Percentiles rank a stretch among this genome's conserved stretches.
Evolutionary conservation across 1,140 invertebrate species (phyloP).

Genomic region (Diorhabda carinulata): DNA sequence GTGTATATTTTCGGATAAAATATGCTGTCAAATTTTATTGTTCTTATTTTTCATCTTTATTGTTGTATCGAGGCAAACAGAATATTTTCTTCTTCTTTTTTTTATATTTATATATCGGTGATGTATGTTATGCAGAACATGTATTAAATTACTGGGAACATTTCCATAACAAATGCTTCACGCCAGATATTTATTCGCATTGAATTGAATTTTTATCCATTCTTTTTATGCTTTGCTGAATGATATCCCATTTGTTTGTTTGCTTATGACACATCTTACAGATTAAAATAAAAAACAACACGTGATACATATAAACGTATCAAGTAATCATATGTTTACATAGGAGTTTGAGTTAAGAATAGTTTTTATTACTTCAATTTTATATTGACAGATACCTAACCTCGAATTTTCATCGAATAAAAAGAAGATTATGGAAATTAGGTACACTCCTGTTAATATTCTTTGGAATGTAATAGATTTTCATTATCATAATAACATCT

Average conservation of each 20-base stretch:
- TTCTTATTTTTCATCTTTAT: conserved; percentile 37
- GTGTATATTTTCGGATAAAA: conserved; percentile 31
- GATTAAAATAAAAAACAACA: background rate
- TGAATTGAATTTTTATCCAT: conserved; percentile 18
- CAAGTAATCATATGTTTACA: no score
- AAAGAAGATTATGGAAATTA: no score
- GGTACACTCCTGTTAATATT: no score
- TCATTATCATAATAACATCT: no score
- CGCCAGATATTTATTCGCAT: conserved; percentile 13
- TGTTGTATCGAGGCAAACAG: conserved; percentile 24
- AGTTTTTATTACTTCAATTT: no score
- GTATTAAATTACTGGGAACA: conserved; percentile 22
- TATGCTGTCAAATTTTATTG: conserved; percentile 38
- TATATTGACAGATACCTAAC: no score
- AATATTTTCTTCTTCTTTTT: conserved; percentile 14
- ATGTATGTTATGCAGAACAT: conserved; percentile 25
- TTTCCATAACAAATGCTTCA: conserved; percentile 23
- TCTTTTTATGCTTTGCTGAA: conserved; percentile 5
- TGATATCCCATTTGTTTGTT: conserved; percentile 6
- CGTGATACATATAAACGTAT: no score
- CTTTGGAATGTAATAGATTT: no score
- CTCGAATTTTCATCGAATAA: no score
- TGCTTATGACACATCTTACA: background rate
- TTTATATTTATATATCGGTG: background rate
- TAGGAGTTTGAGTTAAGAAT: no score